These are phyloP conservation scores for Dipodomys stephensi DNA, from an alignment of 2,113 vertebrate genomes.

Conservation along the genomic window DNA sequence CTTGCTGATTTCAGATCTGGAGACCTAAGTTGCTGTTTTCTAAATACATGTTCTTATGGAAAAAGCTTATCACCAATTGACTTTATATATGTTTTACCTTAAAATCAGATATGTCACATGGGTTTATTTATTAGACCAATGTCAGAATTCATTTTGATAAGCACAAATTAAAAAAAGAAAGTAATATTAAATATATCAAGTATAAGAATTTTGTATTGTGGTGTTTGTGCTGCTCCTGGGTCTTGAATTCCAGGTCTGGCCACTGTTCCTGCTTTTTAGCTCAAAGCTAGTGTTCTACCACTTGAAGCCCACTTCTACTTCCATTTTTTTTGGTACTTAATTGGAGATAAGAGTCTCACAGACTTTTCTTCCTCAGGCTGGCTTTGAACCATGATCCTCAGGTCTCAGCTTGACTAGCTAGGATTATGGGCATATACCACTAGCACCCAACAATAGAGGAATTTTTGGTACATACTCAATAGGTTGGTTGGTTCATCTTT, in stretches of 20 bases:
- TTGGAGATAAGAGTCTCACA: too few relatives aligned
- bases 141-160: slow-evolving; percentile 14
- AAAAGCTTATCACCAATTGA: neutral
- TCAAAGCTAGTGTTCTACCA: too few relatives aligned
- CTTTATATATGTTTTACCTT: neutral
- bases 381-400: too few relatives aligned
- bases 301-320: too few relatives aligned
- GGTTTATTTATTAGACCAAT: slow-evolving; percentile 10
- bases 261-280: too few relatives aligned
- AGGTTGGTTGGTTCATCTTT: slow-evolving; percentile 36
- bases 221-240: too few relatives aligned
- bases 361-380: too few relatives aligned
- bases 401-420: too few relatives aligned
- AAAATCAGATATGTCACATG: slow-evolving; percentile 2
- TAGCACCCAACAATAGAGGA: neutral
- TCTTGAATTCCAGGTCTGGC: too few relatives aligned
- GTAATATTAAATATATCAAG: neutral
- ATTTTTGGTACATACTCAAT: slow-evolving; percentile 13
- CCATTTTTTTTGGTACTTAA: too few relatives aligned
- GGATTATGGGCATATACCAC: too few relatives aligned
- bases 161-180: neutral
- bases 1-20: neutral
- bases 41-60: neutral
- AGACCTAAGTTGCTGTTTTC: neutral
- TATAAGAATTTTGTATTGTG: neutral